A percentile compares a stretch with the other conserved stretches of the same genome.
Evolutionary conservation across 1,140 invertebrate genomes (phyloP).

Genomic region (Stenopsyche tienmushanensis): DNA sequence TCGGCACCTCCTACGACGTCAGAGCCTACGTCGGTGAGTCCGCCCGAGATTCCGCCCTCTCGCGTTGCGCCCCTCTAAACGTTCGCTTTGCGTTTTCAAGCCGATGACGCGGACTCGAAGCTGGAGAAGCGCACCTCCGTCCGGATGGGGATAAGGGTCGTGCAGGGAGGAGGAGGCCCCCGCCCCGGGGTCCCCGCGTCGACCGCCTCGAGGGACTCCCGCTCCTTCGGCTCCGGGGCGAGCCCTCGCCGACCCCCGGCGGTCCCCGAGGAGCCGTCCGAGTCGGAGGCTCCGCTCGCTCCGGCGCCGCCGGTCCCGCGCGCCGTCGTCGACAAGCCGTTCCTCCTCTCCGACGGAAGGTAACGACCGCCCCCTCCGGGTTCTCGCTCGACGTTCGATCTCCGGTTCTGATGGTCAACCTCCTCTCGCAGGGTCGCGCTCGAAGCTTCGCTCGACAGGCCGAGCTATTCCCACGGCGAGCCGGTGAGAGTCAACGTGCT

Average conservation of each 20-base stretch:
- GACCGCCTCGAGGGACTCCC: slow-evolving; percentile 34
- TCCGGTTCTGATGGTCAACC: too few species aligned
- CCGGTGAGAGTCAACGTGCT: slow-evolving; percentile 83
- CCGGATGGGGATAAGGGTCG: slow-evolving; percentile 80
- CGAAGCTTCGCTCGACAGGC: slow-evolving; percentile 90
- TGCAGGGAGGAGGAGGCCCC: slow-evolving; percentile 54
- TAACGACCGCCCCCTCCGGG: too few species aligned
- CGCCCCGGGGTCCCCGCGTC: slow-evolving; percentile 33
- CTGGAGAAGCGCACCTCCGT: slow-evolving; percentile 71
- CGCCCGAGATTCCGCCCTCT: too few species aligned
- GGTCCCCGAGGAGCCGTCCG: slow-evolving; percentile 32
- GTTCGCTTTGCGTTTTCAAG: too few species aligned
- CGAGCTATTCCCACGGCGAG: slow-evolving; percentile 92
- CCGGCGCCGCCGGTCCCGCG: slow-evolving; percentile 44
- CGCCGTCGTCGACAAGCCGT: slow-evolving; percentile 61
- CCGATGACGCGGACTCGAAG: slow-evolving; percentile 74
- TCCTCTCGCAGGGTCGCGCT: slow-evolving; percentile 70
- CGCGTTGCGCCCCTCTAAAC: too few species aligned
- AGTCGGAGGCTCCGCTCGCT: slow-evolving; percentile 29
- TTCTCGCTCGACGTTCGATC: too few species aligned
- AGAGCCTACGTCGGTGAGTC: slow-evolving; percentile 72
- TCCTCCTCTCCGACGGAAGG: slow-evolving; percentile 66
- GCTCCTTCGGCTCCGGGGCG: slow-evolving; percentile 24
- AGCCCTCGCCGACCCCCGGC: slow-evolving; percentile 35
- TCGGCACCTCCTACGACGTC: slow-evolving; percentile 85